Evolutionary conservation across 2,113 vertebrate genomes (phyloP), one percentile per base, ranked within the genome.

Genomic region (Manacus vitellinus): DNA sequence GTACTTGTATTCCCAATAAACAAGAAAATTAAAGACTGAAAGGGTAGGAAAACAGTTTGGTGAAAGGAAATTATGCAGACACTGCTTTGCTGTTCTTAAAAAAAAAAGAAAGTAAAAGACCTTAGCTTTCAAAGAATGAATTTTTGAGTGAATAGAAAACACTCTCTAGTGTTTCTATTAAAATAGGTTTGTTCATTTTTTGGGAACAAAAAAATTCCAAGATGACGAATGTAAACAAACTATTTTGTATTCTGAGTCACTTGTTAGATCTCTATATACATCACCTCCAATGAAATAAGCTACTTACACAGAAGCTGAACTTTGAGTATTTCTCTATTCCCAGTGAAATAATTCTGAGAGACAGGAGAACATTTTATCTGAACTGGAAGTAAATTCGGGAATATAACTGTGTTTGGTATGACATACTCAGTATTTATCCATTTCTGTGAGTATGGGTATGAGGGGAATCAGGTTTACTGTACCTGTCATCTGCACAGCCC

Each of bases 141-240:
- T 65, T 73, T 95, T 68, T 25, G 17, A n/a, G 14, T 35, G 31
- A 52, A 39, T 3, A 71, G 22, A 82, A 74, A 88, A 68, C 12
- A 41, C 6, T 85, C 85, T 28, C 16, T 44, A 37, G 7, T 54
- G 20, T 65, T 54, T 94, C 28, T n/a, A 41, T 68, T 73, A 52
- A 78, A 78, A 74, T 4, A 66, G 11, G 4, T 85, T 56, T 55
- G 46, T 46, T 70, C 10, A 39, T 21, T 61, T 74, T 55, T 51
- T 2, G 1, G 1, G 15, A 7, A 13, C 21, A 31, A 20, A 66
- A 31, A 28, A 13, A 13, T 4, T 77, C 7, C 35, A 24, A 33
- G 59, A 25, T 0, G 1, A 68, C 28, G 18, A 76, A 76, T 24
- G 56, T 51, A 71, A 89, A 30, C 33, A 66, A 93, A 14, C 10